Conservation (phyloP, 1,140 invertebrate genomes). For the Ips nitidus region DNA sequence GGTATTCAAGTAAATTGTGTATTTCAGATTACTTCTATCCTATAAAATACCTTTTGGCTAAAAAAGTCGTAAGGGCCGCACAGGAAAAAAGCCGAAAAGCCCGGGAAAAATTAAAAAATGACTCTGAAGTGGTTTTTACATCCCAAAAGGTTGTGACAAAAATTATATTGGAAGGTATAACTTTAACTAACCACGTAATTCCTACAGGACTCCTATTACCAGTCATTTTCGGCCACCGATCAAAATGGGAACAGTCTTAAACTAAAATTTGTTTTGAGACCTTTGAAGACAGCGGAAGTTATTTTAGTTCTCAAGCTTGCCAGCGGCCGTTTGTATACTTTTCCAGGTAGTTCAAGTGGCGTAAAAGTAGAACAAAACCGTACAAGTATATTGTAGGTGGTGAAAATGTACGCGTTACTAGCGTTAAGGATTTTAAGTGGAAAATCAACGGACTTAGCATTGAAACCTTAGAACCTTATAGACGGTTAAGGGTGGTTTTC, state of each 20-base stretch:
- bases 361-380: slow-evolving; percentile 3
- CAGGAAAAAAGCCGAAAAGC: slow-evolving; percentile 20
- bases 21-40: slow-evolving; percentile 39
- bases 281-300: slow-evolving; percentile 36
- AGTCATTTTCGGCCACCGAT: slow-evolving; percentile 37
- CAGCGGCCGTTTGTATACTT: slow-evolving; percentile 38
- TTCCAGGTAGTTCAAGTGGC: slow-evolving; percentile 36
- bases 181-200: background rate
- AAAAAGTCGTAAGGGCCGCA: slow-evolving; percentile 26
- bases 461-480: slow-evolving; percentile 45
- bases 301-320: slow-evolving; percentile 34
- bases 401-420: slow-evolving; percentile 26
- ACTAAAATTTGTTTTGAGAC: slow-evolving; percentile 36
- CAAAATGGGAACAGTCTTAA: slow-evolving; percentile 40
- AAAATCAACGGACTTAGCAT: slow-evolving; percentile 41
- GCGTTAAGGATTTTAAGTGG: slow-evolving; percentile 39
- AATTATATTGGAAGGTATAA: no score
- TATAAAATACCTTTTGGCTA: slow-evolving; percentile 36
- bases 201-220: slow-evolving; percentile 10
- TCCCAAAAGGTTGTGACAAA: slow-evolving; percentile 15
- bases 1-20: background rate
- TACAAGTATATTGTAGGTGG: slow-evolving; percentile 29
- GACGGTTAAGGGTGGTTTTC: slow-evolving; percentile 41
- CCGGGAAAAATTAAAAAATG: slow-evolving; percentile 12
- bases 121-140: slow-evolving; percentile 26